phyloP scores from a whole-genome alignment of 2,888 invertebrate species.

The Nomada fabriciana region DNA sequence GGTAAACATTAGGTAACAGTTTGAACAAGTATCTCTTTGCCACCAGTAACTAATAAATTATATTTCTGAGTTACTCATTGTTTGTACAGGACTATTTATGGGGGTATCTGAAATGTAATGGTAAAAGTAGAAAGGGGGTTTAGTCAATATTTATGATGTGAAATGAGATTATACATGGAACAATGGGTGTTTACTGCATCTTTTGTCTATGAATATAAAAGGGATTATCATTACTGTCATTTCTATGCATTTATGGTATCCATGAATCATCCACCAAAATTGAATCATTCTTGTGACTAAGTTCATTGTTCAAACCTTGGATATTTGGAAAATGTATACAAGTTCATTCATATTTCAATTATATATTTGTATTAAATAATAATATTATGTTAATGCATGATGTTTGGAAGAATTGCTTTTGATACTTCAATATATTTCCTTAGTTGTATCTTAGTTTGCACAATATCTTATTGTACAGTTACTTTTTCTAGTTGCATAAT shows the following conservation, averaged over 20 bases:
- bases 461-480: no score
- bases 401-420: no score
- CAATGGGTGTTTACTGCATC: constrained; percentile 43
- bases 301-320: not conserved
- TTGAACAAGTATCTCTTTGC: no score
- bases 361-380: not conserved
- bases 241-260: constrained; percentile 15
- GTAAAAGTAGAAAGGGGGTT: constrained; percentile 4
- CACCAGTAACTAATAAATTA: not conserved
- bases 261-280: constrained; percentile 26
- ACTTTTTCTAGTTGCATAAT: no score
- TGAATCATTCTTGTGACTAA: constrained; percentile 19
- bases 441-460: no score
- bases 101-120: not conserved
- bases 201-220: constrained; percentile 10
- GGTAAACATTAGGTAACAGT: no score
- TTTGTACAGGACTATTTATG: constrained; percentile 13
- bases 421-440: no score
- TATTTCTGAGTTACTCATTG: constrained; percentile 19
- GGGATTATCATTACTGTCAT: constrained; percentile 21
- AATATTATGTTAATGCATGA: no score
- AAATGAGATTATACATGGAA: constrained; percentile 34
- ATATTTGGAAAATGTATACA: not conserved
- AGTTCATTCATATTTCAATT: constrained; percentile 1
- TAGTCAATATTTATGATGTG: constrained; percentile 23